Conservation (phyloP, 2,113 vertebrate species). For the Choloepus hoffmanni region DNA sequence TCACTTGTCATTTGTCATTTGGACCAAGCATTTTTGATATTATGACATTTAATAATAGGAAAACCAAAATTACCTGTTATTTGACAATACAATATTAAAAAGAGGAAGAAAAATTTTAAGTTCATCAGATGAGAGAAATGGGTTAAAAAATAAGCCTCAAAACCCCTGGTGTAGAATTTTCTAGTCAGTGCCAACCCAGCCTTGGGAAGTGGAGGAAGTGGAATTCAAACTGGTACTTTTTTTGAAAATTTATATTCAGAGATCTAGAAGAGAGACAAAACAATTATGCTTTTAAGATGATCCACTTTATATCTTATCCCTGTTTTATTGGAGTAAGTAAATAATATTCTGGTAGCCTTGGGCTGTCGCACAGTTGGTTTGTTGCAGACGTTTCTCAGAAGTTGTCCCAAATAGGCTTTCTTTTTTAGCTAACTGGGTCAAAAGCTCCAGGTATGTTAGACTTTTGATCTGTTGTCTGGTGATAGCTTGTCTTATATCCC, state of each 20-base stretch:
- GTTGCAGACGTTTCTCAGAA: neutral
- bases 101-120: neutral
- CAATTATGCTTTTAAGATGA: neutral
- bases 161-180: slow-evolving; percentile 34
- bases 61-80: neutral
- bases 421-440: neutral
- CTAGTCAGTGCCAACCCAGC: neutral
- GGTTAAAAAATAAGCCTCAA: slow-evolving; percentile 29
- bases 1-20: neutral
- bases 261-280: neutral
- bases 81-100: neutral
- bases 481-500: neutral
- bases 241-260: neutral
- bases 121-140: slow-evolving; percentile 32
- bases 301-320: neutral
- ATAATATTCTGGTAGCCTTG: neutral
- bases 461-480: slow-evolving; percentile 12
- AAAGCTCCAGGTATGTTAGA: neutral
- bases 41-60: neutral
- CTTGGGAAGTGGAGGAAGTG: slow-evolving; percentile 49
- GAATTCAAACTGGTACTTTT: slow-evolving; percentile 37
- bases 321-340: neutral
- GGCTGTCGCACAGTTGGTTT: neutral
- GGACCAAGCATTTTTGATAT: slow-evolving; percentile 4
- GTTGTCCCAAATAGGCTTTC: neutral